Conservation (phyloP, 2,888 invertebrate species). For the Elgonia sp. region DNA sequence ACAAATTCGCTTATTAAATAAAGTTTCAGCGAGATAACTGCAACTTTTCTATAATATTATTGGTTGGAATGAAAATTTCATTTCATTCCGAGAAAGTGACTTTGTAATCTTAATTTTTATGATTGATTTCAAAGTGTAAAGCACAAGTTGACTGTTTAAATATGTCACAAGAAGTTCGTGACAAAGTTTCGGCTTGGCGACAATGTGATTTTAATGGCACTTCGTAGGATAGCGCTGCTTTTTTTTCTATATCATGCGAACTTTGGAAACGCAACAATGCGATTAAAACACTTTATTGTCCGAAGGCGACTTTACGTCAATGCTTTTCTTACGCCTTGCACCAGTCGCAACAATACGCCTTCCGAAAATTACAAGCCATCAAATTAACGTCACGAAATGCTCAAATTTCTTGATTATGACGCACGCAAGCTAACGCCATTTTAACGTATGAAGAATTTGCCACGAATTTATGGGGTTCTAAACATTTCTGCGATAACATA, state of each 20-base stretch:
- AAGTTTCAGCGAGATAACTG: too few species aligned
- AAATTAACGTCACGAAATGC: conserved; percentile 80
- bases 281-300: conserved; percentile 82
- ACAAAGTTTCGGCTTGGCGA: conserved; percentile 44
- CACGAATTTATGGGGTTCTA: background rate
- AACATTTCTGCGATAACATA: background rate
- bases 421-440: conserved; percentile 79
- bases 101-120: conserved; percentile 32
- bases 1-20: too few species aligned
- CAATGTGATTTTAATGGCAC: conserved; percentile 67
- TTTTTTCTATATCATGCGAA: conserved; percentile 69
- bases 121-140: conserved; percentile 43
- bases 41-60: too few species aligned
- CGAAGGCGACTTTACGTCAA: conserved; percentile 78
- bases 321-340: conserved; percentile 75
- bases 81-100: conserved; percentile 7
- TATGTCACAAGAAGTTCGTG: conserved; percentile 47
- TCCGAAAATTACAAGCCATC: conserved; percentile 81
- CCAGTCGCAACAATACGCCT: conserved; percentile 48
- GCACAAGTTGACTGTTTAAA: conserved; percentile 51
- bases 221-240: conserved; percentile 33
- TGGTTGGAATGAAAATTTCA: too few species aligned
- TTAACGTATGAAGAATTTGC: conserved; percentile 29
- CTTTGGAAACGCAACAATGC: conserved; percentile 80
- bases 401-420: conserved; percentile 85